These are phyloP conservation scores for Phrynocephalus vlangalii DNA, from an alignment of 2,797 vertebrate species.

Conservation along the genomic window DNA sequence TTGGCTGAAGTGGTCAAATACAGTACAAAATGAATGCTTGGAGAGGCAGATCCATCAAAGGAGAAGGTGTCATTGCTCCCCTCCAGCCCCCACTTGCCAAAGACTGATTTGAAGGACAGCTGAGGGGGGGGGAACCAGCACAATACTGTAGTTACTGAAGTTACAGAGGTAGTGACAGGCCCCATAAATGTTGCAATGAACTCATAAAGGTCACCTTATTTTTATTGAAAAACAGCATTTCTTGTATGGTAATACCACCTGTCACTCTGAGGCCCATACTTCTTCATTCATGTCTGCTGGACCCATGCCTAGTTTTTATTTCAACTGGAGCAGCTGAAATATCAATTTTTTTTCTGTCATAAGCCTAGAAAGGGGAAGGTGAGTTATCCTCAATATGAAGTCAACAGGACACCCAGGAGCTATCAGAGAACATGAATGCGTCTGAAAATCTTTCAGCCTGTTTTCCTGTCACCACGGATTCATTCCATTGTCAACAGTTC, in stretches of 20 bases:
- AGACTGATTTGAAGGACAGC: background rate
- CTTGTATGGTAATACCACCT: background rate
- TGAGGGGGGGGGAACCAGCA: background rate
- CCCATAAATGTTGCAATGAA: slow-evolving; percentile 6
- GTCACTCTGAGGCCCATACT: background rate
- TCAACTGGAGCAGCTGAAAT: slow-evolving; percentile 24
- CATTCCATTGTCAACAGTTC: background rate
- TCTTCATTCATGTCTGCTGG: slow-evolving; percentile 7
- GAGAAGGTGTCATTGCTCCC: background rate
- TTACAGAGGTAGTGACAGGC: background rate
- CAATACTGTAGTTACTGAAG: slow-evolving; percentile 13
- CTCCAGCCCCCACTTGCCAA: background rate
- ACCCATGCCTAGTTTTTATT: slow-evolving; percentile 13
- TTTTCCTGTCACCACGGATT: background rate
- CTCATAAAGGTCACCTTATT: slow-evolving; percentile 13
- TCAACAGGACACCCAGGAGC: slow-evolving; percentile 24
- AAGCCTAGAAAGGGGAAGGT: slow-evolving; percentile 14
- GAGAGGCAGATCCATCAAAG: background rate
- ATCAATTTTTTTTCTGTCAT: slow-evolving; percentile 46
- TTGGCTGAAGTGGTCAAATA: background rate
- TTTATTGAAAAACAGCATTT: slow-evolving; percentile 1
- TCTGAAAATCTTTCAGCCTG: background rate
- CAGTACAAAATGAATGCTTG: background rate
- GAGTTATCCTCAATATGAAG: slow-evolving; percentile 28
- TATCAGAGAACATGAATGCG: background rate